Base-by-base conservation (phyloP, 2,888 invertebrate genomes). In the Pantelozetes paolii region DNA sequence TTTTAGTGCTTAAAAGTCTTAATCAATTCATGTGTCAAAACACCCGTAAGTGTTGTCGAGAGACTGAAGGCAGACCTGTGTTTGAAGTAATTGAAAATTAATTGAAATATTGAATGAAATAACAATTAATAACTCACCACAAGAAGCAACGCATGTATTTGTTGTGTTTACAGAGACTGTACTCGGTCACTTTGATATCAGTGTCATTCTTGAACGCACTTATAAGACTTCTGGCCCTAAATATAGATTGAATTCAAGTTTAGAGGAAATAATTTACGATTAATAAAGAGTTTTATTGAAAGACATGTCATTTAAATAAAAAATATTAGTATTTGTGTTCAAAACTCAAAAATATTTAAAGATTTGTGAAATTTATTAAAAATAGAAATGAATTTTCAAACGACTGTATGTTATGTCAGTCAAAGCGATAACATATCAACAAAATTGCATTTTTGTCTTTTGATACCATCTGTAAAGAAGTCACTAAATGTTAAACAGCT, bases 151-250 rank as follows among this genome's bases (percentile, higher is more conserved):
- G 79, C n/a, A 79, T 77, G 6, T 79, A 74, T 1, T 78, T 78
- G 3, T 82, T 82, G 77, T 83, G 83, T 75, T 78, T 81, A 79
- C 82, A 80, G n/a, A 80, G 77, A 73, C 78, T 82, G 78, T 83
- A 84, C 48, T 81, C 80, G 3, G 79, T 78, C 30, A 84, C 82
- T 59, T 77, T 78, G 45, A 83, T 81, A 36, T 81, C 80, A 9
- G 80, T 78, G 77, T 81, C 81, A 30, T 78, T 78, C 73, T 79
- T 79, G 76, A 82, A 84, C 32, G 80, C 80, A 20, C 75, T 76
- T 72, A 80, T 76, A 42, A 80, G 80, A 57, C 79, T 80, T 73
- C 32, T 59, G 23, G 59, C 74, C 40, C 76, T 76, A 64, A 57
- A 30, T 18, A 45, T 45, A 36, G 9, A 8, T 9, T 36, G 36